Evolutionary conservation across 2,888 invertebrate species (phyloP), one percentile per base, ranked within the genome.

Genomic region (Leptopilina drosophilae): DNA sequence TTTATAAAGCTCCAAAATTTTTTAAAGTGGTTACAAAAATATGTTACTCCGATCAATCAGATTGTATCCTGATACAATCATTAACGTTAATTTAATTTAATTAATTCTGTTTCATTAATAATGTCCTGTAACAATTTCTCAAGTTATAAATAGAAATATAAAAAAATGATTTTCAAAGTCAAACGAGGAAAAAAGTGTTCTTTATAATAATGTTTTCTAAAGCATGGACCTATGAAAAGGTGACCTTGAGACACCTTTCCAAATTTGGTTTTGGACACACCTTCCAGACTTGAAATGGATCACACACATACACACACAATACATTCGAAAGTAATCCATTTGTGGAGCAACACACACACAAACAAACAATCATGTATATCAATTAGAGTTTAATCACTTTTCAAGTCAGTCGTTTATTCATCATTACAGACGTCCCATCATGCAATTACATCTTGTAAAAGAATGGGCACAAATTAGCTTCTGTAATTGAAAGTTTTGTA

Each of bases 401-500:
- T 4, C 49, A 20, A 69, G 49, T 49, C 8, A 53, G 69, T 33
- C 62, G 59, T 14, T 67, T 67, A 53, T 53, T 26, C 53, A 69
- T 69, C 67, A 26, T 46, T 67, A 49, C 12, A 67, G 59, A 46
- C 67, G 62, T 67, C 67, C 20, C 67, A 67, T 67, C 67, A 46
- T 49, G 67, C 46, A 69, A 69, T 69, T 69, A 69, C 49, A 69
- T 69, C 69, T 26, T 69, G 49, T 26, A 69, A 9, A 26, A 26
- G 67, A 67, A 67, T 67, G 67, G 26, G 67, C 49, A 49, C 20
- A 26, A 67, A 67, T 67, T 67, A 67, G 49, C 49, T 69, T 69
- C 49, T 69, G 69, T 69, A 67, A 67, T 67, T 67, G 46, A 49
- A 69, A 49, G 49, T 69, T 69, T 69, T 69, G 69, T 69, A 26